Evolutionary conservation across 2,113 vertebrate genomes (phyloP).

Genomic region (Gopherus flavomarginatus): DNA sequence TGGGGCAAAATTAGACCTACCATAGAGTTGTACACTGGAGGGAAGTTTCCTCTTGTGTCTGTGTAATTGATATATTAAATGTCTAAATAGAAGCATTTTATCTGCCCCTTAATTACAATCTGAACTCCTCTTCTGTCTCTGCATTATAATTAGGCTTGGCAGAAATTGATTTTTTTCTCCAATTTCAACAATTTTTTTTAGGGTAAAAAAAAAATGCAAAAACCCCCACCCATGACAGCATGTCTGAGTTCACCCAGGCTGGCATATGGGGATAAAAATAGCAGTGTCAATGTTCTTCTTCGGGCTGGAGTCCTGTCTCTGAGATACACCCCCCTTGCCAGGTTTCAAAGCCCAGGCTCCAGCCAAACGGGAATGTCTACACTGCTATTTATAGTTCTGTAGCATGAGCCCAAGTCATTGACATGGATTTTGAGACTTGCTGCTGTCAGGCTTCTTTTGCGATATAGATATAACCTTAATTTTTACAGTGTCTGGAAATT

Average conservation of each 20-base stretch:
- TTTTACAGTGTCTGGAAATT: neutral
- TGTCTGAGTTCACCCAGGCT: neutral
- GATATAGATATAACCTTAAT: neutral
- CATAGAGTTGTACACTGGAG: neutral
- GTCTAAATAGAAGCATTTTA: neutral
- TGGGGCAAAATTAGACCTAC: neutral
- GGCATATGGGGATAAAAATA: neutral
- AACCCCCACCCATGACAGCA: neutral
- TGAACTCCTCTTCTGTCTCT: neutral
- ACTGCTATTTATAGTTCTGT: no score
- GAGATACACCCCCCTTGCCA: neutral
- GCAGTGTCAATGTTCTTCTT: neutral
- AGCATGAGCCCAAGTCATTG: neutral
- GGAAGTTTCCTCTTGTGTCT: neutral
- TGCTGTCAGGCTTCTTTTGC: neutral
- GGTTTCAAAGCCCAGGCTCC: neutral
- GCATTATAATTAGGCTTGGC: neutral
- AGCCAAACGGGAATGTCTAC: neutral
- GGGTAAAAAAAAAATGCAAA: no score
- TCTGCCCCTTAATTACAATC: neutral
- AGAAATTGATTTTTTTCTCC: neutral
- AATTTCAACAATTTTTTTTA: no score
- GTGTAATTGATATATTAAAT: neutral
- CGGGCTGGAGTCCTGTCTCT: neutral
- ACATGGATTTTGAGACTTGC: neutral